These are phyloP conservation scores for Daubentonia madagascariensis DNA, from an alignment of 2,113 vertebrate genomes.

Conservation along the genomic window DNA sequence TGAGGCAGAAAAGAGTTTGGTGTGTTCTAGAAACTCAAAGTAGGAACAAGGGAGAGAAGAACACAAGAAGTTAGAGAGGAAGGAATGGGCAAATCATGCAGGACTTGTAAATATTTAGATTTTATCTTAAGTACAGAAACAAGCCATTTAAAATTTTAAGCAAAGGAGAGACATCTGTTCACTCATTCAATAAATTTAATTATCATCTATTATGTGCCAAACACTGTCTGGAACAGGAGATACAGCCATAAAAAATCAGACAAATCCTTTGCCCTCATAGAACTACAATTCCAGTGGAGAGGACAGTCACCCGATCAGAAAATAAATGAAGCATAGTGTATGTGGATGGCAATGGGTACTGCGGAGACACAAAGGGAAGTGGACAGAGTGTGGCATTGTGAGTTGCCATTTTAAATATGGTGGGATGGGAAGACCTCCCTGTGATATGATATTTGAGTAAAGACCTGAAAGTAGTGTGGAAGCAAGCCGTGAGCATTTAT, in stretches of 20 bases:
- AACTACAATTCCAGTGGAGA: neutral
- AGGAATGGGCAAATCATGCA: neutral
- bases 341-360: neutral
- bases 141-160: neutral
- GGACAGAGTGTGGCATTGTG: accelerated
- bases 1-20: neutral
- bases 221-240: neutral
- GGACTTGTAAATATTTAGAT: neutral
- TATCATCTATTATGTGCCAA: neutral
- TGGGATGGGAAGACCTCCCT: neutral
- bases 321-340: neutral
- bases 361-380: neutral
- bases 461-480: neutral
- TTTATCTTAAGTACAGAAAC: neutral
- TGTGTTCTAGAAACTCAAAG: neutral
- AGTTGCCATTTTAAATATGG: neutral
- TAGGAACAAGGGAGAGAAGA: neutral
- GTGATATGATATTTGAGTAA: neutral
- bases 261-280: neutral
- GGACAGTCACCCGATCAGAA: neutral
- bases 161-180: neutral
- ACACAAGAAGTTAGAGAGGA: neutral
- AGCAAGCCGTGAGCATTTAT: neutral
- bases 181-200: neutral
- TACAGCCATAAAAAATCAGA: neutral